A percentile compares a stretch with the other conserved stretches of the same genome.
These are phyloP conservation scores for Diabrotica virgifera DNA, from an alignment of 1,140 invertebrate genomes.

Conservation along the genomic window DNA sequence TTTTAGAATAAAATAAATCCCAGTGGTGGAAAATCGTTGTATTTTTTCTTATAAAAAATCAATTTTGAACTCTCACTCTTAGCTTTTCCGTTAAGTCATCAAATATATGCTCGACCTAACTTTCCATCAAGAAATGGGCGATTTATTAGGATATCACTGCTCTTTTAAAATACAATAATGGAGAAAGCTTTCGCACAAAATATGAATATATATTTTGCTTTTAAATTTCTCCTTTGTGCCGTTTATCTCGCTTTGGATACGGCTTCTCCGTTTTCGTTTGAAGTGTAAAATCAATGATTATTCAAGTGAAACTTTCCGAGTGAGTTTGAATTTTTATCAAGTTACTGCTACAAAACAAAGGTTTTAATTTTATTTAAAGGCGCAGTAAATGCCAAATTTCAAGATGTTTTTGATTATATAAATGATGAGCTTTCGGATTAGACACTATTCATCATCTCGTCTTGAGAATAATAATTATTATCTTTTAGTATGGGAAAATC, in stretches of 20 bases:
- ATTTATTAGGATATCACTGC: conserved; percentile 2
- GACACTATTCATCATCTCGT: no score
- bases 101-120: conserved; percentile 2
- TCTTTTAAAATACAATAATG: neutral
- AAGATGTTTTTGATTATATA: no score
- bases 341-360: neutral
- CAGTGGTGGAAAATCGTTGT: neutral
- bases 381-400: neutral
- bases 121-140: neutral
- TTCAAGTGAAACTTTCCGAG: neutral
- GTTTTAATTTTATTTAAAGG: neutral
- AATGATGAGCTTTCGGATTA: no score
- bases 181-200: neutral
- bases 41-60: neutral
- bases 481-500: no score
- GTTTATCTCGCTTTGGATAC: neutral
- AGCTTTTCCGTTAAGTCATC: neutral
- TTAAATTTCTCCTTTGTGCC: neutral
- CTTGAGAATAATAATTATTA: no score
- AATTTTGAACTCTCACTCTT: neutral
- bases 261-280: neutral
- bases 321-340: neutral
- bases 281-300: conserved; percentile 1
- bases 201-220: conserved; percentile 3
- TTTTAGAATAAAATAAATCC: no score